phyloP scores from a whole-genome alignment of 1,140 invertebrate species.

The Doryteuthis pealeii region DNA sequence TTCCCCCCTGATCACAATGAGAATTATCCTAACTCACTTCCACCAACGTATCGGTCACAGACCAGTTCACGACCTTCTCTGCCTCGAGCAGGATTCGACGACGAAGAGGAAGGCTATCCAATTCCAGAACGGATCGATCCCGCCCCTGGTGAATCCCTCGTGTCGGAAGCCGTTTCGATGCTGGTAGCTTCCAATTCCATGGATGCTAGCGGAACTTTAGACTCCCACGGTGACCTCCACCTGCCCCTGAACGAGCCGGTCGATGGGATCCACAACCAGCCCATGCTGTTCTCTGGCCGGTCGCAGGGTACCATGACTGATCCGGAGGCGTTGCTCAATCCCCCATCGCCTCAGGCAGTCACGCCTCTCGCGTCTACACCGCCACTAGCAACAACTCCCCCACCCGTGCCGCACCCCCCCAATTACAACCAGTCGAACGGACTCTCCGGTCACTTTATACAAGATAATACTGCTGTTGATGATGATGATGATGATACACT shows the following conservation, averaged over 20 bases:
- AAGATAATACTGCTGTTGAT: too few species aligned
- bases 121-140: not conserved
- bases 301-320: slow-evolving; percentile 3
- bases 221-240: not conserved
- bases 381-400: not conserved
- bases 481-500: too few species aligned
- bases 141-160: not conserved
- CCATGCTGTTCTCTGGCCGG: not conserved
- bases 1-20: slow-evolving; percentile 46
- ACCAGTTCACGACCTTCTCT: slow-evolving; percentile 36
- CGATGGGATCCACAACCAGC: not conserved
- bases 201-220: not conserved
- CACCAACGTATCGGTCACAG: slow-evolving; percentile 56
- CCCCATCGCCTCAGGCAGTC: not conserved
- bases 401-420: not conserved
- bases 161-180: not conserved
- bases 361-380: not conserved
- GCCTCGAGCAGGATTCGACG: slow-evolving; percentile 3
- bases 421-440: too few species aligned
- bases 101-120: not conserved
- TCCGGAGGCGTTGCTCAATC: not conserved
- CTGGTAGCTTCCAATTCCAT: not conserved
- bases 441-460: too few species aligned
- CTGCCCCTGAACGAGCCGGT: not conserved
- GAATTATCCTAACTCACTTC: slow-evolving; percentile 49